phyloP scores from a whole-genome alignment of 2,888 invertebrate species.

The Ophioninae sp. region DNA sequence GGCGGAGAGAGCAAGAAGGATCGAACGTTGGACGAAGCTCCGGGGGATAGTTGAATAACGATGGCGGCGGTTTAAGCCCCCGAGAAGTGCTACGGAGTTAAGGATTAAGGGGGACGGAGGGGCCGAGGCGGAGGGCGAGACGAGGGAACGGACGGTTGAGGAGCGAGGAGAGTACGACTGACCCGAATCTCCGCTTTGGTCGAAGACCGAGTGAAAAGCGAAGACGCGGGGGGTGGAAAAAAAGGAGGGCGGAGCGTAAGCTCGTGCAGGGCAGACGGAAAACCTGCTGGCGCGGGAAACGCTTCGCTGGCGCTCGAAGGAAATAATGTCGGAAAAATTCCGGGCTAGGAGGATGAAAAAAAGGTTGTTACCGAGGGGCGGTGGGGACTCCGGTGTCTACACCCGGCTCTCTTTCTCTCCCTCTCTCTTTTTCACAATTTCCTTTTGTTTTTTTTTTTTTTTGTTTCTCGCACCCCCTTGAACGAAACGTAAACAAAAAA shows the following conservation, averaged over 20 bases:
- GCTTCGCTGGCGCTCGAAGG: conserved; percentile 69
- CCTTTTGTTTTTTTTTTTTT: conserved; percentile 15
- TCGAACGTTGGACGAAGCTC: conserved; percentile 39
- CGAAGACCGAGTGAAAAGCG: conserved; percentile 60
- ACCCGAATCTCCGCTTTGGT: conserved; percentile 72
- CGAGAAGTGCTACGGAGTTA: conserved; percentile 44
- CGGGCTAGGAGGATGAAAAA: conserved; percentile 47
- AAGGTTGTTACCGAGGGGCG: conserved; percentile 50
- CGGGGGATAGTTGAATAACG: conserved; percentile 29
- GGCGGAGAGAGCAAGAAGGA: conserved; percentile 51
- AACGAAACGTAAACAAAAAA: no score
- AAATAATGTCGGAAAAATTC: conserved; percentile 70
- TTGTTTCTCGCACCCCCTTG: conserved; percentile 9
- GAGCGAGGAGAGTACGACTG: conserved; percentile 64
- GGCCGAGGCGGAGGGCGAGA: conserved; percentile 31
- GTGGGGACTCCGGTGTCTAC: neutral
- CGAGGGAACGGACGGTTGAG: conserved; percentile 15
- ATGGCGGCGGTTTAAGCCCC: conserved; percentile 37
- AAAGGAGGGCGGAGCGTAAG: conserved; percentile 6
- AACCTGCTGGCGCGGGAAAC: conserved; percentile 78
- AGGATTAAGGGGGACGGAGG: conserved; percentile 28
- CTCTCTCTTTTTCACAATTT: conserved; percentile 22
- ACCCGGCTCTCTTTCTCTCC: conserved; percentile 48
- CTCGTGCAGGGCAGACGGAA: conserved; percentile 69
- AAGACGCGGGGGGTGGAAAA: conserved; percentile 18